phyloP scores from a whole-genome alignment of 1,140 invertebrate genomes.

The Eurytemora carolleeae region DNA sequence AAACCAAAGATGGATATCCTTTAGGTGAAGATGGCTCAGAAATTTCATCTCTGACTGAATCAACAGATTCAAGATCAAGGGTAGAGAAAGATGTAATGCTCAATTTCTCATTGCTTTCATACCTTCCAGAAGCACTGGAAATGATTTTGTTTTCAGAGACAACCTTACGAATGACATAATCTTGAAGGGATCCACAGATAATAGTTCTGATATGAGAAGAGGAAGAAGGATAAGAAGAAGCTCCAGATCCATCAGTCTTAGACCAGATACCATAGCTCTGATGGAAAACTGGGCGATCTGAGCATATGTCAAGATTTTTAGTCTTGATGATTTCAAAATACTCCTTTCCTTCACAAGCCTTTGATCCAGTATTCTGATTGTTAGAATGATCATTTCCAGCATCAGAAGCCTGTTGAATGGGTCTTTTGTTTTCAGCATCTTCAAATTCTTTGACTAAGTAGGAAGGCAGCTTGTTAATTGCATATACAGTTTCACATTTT shows the following conservation, averaged over 20 bases:
- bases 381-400: too few species aligned
- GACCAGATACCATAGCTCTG: constrained; percentile 39
- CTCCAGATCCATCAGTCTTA: too few species aligned
- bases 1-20: neutral
- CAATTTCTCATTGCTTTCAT: constrained; percentile 8
- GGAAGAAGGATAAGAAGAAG: too few species aligned
- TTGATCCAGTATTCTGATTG: constrained; percentile 2
- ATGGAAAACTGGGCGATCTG: constrained; percentile 35
- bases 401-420: neutral
- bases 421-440: constrained; percentile 10
- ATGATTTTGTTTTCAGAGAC: constrained; percentile 6
- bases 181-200: neutral
- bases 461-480: constrained; percentile 34
- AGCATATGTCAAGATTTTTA: constrained; percentile 40
- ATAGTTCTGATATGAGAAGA: neutral
- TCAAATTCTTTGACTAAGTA: constrained; percentile 24
- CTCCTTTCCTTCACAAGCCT: constrained; percentile 24
- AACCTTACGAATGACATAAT: constrained; percentile 4
- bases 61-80: neutral
- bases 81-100: neutral
- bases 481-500: constrained; percentile 42
- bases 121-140: neutral
- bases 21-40: neutral
- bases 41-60: neutral
- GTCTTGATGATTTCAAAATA: constrained; percentile 40